Conservation (phyloP, 2,797 vertebrate genomes). For the Denticeps clupeoides region DNA sequence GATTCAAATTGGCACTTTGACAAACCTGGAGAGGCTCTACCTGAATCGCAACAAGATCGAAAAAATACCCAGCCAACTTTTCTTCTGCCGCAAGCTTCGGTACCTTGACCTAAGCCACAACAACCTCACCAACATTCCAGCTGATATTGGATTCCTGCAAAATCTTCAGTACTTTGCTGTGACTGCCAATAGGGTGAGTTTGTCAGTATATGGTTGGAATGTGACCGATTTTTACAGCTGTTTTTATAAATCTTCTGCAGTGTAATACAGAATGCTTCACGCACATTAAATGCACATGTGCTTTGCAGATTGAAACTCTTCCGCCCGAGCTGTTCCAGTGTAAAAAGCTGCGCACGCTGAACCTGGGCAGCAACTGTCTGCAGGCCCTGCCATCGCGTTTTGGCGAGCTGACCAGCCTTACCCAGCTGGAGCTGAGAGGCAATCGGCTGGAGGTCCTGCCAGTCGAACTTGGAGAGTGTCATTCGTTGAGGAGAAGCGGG, state of each 20-base stretch:
- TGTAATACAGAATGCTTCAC: neutral
- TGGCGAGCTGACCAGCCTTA: conserved; percentile 84
- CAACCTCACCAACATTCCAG: conserved; percentile 77
- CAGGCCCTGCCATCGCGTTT: conserved; percentile 87
- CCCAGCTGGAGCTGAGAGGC: conserved; percentile 87
- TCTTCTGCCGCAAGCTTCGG: conserved; percentile 89
- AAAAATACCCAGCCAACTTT: conserved; percentile 90
- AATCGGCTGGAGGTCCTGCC: conserved; percentile 92
- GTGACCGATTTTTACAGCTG: no score
- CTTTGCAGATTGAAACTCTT: conserved; percentile 76
- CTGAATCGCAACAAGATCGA: conserved; percentile 98
- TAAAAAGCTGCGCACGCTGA: conserved; percentile 86
- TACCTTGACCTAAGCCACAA: conserved; percentile 96
- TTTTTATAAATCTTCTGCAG: neutral
- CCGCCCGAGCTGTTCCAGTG: conserved; percentile 96
- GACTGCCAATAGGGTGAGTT: conserved; percentile 81
- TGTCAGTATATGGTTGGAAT: neutral
- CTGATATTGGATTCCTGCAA: conserved; percentile 83
- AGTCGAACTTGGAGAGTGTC: conserved; percentile 90
- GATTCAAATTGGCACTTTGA: conserved; percentile 93
- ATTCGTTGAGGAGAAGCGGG: conserved; percentile 79
- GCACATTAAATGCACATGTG: neutral
- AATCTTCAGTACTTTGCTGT: conserved; percentile 91
- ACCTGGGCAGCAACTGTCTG: conserved; percentile 90
- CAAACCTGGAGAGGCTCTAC: conserved; percentile 88